Percentiles rank a stretch among this genome's conserved stretches.
These are phyloP conservation scores for Dasyornis broadbenti DNA, from an alignment of 2,113 vertebrate genomes.

Conservation along the genomic window DNA sequence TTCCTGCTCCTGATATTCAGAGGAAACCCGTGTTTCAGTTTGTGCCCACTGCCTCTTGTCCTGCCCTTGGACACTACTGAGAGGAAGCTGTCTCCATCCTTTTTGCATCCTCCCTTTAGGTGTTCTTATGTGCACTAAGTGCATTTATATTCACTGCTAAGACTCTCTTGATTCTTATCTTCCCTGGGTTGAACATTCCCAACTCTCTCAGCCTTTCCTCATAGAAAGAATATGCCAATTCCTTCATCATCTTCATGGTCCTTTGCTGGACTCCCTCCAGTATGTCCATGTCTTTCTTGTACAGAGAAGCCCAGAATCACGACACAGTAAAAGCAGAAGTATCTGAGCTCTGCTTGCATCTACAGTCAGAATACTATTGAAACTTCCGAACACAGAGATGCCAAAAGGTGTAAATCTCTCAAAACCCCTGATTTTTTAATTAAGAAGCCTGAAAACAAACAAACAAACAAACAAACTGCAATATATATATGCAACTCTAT, in stretches of 20 bases:
- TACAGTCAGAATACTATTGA: neutral
- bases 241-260: neutral
- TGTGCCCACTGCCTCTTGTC: neutral
- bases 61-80: neutral
- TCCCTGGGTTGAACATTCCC: neutral
- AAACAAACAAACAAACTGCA: neutral
- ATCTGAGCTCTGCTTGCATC: neutral
- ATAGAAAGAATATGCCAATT: neutral
- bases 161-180: neutral
- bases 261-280: neutral
- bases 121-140: neutral
- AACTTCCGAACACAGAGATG: neutral
- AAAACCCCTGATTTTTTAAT: fast-evolving
- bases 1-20: neutral
- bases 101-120: neutral
- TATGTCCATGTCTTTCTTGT: neutral
- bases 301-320: neutral
- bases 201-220: neutral
- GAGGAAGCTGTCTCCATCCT: neutral
- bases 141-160: neutral
- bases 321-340: neutral
- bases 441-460: neutral
- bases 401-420: neutral
- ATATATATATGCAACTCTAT: neutral
- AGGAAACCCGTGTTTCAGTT: neutral